Evolutionary conservation across 2,113 vertebrate species (phyloP).

Genomic region (Sinosuthora webbiana): DNA sequence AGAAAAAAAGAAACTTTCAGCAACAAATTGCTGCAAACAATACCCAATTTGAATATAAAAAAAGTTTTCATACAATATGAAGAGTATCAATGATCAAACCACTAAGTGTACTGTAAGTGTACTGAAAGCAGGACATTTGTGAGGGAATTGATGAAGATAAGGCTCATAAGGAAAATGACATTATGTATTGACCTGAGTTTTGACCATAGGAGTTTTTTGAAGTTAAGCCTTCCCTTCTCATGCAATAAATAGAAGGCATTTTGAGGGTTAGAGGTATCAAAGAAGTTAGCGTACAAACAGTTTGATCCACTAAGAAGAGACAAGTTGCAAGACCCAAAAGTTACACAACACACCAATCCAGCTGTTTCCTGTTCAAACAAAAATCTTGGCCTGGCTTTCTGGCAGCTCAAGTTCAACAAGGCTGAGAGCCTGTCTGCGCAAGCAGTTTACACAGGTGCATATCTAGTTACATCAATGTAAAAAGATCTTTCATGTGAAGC

Average conservation of each 20-base stretch:
- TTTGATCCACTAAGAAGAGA: constrained; percentile 4
- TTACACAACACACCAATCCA: constrained; percentile 47
- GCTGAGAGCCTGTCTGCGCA: constrained; percentile 48
- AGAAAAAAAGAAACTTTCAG: background rate
- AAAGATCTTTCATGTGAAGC: constrained; percentile 56
- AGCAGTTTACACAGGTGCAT: constrained; percentile 69
- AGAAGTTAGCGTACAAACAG: background rate
- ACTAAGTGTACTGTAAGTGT: background rate
- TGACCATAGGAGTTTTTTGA: background rate
- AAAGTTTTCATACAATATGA: background rate
- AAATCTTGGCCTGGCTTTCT: constrained; percentile 54
- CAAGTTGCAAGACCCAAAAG: background rate
- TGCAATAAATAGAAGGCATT: background rate
- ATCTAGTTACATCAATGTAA: constrained; percentile 54
- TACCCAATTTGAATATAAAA: background rate
- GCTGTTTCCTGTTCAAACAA: constrained; percentile 60
- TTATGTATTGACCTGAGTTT: background rate
- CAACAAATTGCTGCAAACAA: background rate
- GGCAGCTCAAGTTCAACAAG: constrained; percentile 50
- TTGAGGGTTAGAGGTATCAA: background rate
- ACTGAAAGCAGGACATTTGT: background rate
- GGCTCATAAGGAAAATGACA: background rate
- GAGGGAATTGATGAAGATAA: background rate
- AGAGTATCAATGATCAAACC: background rate
- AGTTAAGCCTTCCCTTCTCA: background rate